Conservation (phyloP, 2,113 vertebrate genomes). For the Mesembrinibis cayennensis region DNA sequence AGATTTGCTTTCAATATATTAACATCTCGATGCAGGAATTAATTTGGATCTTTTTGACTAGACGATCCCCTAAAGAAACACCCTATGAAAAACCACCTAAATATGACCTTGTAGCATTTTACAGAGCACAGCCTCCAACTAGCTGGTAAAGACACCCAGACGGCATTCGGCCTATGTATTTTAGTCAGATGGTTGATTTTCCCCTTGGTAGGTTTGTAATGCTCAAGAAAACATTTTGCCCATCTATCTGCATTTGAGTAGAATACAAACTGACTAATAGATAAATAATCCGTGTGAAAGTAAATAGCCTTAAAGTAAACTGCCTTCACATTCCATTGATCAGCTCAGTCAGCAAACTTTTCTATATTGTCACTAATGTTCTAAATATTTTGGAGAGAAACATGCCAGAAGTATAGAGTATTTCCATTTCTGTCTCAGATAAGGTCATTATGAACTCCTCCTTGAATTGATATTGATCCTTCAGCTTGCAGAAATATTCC, state of each 20-base stretch:
- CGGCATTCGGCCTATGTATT: conserved; percentile 72
- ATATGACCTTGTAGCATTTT: conserved; percentile 73
- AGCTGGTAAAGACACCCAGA: conserved; percentile 73
- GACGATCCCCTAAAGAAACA: conserved; percentile 68
- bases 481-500: conserved; percentile 61
- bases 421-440: conserved; percentile 70
- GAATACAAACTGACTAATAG: conserved; percentile 81
- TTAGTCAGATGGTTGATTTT: conserved; percentile 80
- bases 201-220: conserved; percentile 75
- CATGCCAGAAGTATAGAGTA: conserved; percentile 61
- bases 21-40: conserved; percentile 66
- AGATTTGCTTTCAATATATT: conserved; percentile 56
- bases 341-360: conserved; percentile 80
- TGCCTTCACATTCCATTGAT: conserved; percentile 83
- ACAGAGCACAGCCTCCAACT: conserved; percentile 73
- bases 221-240: conserved; percentile 79
- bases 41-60: conserved; percentile 62
- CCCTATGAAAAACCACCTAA: conserved; percentile 62
- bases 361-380: conserved; percentile 73
- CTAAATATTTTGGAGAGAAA: conserved; percentile 79
- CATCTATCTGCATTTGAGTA: conserved; percentile 79
- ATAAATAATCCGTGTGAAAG: conserved; percentile 78
- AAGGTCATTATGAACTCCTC: conserved; percentile 69
- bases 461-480: conserved; percentile 73
- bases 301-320: conserved; percentile 82